Evolutionary conservation across 2,113 vertebrate genomes (phyloP), one percentile per base, ranked within the genome.

Genomic region (Platysternon megacephalum): DNA sequence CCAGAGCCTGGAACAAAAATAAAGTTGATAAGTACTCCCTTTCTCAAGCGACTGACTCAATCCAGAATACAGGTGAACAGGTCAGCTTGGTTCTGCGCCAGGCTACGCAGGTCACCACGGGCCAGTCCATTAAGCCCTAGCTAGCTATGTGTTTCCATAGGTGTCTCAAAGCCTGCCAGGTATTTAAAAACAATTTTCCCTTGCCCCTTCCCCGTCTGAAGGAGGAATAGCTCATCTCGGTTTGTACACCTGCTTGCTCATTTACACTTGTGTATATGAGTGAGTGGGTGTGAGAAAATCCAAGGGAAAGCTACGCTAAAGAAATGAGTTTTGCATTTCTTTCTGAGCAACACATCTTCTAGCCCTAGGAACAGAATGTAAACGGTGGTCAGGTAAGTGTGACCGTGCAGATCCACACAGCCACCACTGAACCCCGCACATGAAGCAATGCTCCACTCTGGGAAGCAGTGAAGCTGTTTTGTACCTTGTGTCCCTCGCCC

Each of bases 401-500:
- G 17, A 74, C 39, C 12, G 68, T 21, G 11, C 6, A 4, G 42
- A 28, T 78, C n/a, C 24, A 13, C 39, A 28, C 4, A 44, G 24
- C 22, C 42, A 78, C 42, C 74, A 46, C 24, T 13, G 22, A 78
- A 78, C 74, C 22, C 42, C 7, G 26, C 6, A 21, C 14, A 26
- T 8, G 49, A 42, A 51, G 48, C 79, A 48, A 46, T 5, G 26
- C 42, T 51, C 49, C 16, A 81, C 12, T 32, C 48, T 29, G 2
- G 0, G 28, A n/a, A 86, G 19, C 3, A 82, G 51, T 17, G 0
- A 1, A 72, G 35, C 4, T 19, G 11, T 86, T 98, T 39, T 19
- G n/a, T 93, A 99, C 99, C 99, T 99, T 99, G 84, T 99, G 99
- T 1, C 99, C 99, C 94, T 99, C 99, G 17, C 99, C 99, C 11